Evolutionary conservation across 1,140 invertebrate genomes (phyloP).

Genomic region (Drosophila willistoni): DNA sequence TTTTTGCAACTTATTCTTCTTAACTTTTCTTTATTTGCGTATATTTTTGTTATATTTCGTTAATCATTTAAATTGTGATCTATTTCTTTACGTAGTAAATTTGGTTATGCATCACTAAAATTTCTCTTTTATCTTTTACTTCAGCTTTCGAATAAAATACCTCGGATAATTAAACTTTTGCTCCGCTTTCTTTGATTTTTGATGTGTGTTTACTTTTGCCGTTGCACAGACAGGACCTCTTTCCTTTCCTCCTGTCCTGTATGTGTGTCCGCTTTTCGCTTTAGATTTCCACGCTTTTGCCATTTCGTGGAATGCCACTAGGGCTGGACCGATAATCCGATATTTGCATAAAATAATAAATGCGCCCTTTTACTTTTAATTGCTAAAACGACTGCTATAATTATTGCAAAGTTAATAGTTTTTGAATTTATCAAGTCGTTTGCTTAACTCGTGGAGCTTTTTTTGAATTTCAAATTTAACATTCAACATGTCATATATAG

Average conservation of each 20-base stretch:
- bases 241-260: slow-evolving; percentile 13
- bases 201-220: slow-evolving; percentile 11
- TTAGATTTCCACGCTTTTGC: slow-evolving; percentile 5
- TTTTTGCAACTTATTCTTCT: slow-evolving; percentile 4
- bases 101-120: background rate
- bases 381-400: too few species aligned
- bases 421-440: too few species aligned
- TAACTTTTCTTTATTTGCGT: background rate
- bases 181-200: slow-evolving; percentile 5
- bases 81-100: background rate
- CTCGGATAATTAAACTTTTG: background rate
- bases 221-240: slow-evolving; percentile 10
- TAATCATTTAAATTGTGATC: background rate
- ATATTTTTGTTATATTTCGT: background rate
- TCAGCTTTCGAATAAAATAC: background rate
- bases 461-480: too few species aligned
- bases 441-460: background rate
- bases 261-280: slow-evolving; percentile 5
- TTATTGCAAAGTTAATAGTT: too few species aligned
- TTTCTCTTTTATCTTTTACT: background rate
- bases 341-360: background rate
- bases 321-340: background rate
- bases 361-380: background rate
- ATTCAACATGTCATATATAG: too few species aligned
- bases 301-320: background rate